Conservation (phyloP, 2,113 vertebrate genomes). For the Bungarus multicinctus region DNA sequence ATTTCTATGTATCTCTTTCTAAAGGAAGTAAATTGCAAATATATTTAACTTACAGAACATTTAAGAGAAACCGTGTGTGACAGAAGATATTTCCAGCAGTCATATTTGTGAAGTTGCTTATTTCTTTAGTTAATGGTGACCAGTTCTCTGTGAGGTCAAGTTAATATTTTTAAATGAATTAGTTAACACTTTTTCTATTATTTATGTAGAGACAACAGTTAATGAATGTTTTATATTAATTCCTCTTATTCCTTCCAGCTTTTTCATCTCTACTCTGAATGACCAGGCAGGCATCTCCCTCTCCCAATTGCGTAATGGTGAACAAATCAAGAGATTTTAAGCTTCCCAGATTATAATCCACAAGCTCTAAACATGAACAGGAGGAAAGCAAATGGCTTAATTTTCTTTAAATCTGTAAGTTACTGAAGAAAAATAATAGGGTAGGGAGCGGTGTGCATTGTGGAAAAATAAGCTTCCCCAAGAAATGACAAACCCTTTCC, state of each 20-base stretch:
- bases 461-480: constrained; percentile 16
- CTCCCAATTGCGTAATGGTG: constrained; percentile 71
- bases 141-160: constrained; percentile 59
- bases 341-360: constrained; percentile 61
- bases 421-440: constrained; percentile 16
- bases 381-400: constrained; percentile 57
- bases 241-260: constrained; percentile 48
- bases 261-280: constrained; percentile 61
- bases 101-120: constrained; percentile 65
- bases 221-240: constrained; percentile 59
- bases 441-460: background rate
- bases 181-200: constrained; percentile 52
- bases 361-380: constrained; percentile 50
- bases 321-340: constrained; percentile 60
- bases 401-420: constrained; percentile 53
- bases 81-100: constrained; percentile 55
- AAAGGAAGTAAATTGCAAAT: constrained; percentile 47
- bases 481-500: constrained; percentile 49
- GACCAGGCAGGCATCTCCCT: constrained; percentile 61
- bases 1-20: constrained; percentile 21
- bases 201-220: constrained; percentile 55
- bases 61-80: constrained; percentile 23
- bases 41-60: constrained; percentile 58
- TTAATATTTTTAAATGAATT: constrained; percentile 66
- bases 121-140: constrained; percentile 45